Evolutionary conservation across 2,888 invertebrate species (phyloP), one percentile per base, ranked within the genome.

Genomic region (Habrosyne pyritoides): DNA sequence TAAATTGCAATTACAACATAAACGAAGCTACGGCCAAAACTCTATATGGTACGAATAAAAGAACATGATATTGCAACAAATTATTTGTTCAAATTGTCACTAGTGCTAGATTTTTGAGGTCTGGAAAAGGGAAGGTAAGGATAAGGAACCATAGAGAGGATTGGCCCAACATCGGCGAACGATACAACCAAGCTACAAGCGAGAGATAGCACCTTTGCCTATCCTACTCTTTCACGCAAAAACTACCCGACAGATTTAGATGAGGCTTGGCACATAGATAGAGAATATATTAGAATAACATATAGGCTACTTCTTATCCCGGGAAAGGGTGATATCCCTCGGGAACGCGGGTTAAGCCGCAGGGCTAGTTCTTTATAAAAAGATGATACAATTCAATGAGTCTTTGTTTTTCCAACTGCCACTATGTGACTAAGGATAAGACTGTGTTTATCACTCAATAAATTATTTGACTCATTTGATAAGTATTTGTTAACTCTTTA

Each of bases 11-110:
- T 58, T 63, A 54, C 33, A 82, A 79, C 73, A 78, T 73, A 84
- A 81, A 81, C 50, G 50, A 84, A 85, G 84, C 84, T 73, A 77
- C 80, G 89, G 91, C 91, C 91, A 91, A 91, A 84, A 86, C 91
- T 91, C 91, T 87, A 57, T 85, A 91, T 87, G 89, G 84, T 42
- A 8, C 42, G 42, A 77, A 72, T 62, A 66, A 59, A 14, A 30
- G 10, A 28, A 26, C 26, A 24, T n/a, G 7, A n/a, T 12, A 6
- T 6, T 22, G 21, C 12, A 24, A 22, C 4, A 8, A 8, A 12
- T 22, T n/a, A 24, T 47, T 10, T 7, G 10, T 48, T n/a, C 21
- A 2, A n/a, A 24, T n/a, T 22, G n/a, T 12, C 12, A 7, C n/a
- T 3, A 7, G n/a, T n/a, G n/a, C n/a, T n/a, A 22, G n/a, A 22